phyloP scores from a whole-genome alignment of 2,113 vertebrate species.

The Paramormyrops kingsleyae region DNA sequence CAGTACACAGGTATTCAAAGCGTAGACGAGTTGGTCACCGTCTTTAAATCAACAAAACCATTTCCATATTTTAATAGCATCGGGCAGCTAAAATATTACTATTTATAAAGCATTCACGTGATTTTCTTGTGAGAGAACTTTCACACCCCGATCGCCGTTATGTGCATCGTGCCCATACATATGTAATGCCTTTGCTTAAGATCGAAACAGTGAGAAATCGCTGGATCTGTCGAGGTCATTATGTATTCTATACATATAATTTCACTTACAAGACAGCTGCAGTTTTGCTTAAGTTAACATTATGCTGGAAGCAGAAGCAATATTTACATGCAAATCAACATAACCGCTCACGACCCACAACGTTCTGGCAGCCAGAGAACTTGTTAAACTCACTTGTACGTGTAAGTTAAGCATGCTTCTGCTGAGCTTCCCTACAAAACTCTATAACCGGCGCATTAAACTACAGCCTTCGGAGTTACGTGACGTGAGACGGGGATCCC shows the following conservation, averaged over 20 bases:
- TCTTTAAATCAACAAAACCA: conserved; percentile 18
- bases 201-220: conserved; percentile 29
- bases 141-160: conserved; percentile 43
- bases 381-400: conserved; percentile 15
- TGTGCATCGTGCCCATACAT: conserved; percentile 49
- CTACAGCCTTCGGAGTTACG: conserved; percentile 54
- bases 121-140: conserved; percentile 39
- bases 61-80: conserved; percentile 46
- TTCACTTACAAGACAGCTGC: conserved; percentile 37
- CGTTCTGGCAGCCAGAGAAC: neutral
- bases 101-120: conserved; percentile 42
- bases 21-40: conserved; percentile 16
- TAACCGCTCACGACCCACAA: conserved; percentile 16
- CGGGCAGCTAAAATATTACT: conserved; percentile 47
- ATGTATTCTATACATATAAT: conserved; percentile 43
- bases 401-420: conserved; percentile 12
- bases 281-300: conserved; percentile 35
- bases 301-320: conserved; percentile 40
- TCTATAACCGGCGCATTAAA: conserved; percentile 41
- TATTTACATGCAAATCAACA: conserved; percentile 55
- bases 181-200: conserved; percentile 51
- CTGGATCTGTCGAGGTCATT: conserved; percentile 32
- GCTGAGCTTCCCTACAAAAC: conserved; percentile 35
- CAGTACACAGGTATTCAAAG: conserved; percentile 15
- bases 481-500: conserved; percentile 49